Conservation (phyloP, 2,888 invertebrate species). For the Mechanitis messenoides region DNA sequence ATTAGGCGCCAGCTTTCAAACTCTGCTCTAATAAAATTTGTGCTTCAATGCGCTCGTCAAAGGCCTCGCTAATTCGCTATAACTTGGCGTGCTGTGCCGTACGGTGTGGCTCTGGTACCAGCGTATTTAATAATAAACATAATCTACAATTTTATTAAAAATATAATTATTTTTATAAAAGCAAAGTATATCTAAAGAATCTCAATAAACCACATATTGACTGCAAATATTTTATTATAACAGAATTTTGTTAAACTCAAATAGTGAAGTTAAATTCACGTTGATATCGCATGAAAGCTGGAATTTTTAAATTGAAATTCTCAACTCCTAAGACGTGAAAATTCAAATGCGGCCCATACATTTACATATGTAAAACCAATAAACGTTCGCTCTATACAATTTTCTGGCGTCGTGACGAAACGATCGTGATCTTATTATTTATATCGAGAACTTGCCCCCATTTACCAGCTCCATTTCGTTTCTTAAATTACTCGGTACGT, state of each 20-base stretch:
- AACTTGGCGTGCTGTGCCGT: conserved; percentile 12
- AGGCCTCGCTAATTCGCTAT: conserved; percentile 24
- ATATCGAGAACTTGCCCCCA: conserved; percentile 10
- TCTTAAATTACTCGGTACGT: too few species aligned
- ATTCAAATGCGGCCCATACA: neutral
- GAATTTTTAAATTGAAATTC: conserved; percentile 6
- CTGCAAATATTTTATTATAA: neutral
- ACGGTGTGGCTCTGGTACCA: too few species aligned
- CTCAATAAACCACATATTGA: too few species aligned
- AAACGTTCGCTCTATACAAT: conserved; percentile 11
- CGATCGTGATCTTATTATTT: conserved; percentile 17
- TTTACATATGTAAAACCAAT: conserved; percentile 15
- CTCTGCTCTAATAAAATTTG: conserved; percentile 32
- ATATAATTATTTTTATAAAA: too few species aligned
- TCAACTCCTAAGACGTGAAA: conserved; percentile 2
- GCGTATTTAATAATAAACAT: too few species aligned
- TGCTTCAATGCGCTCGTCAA: conserved; percentile 30
- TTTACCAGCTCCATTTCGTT: conserved; percentile 9
- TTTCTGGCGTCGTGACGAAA: conserved; percentile 8
- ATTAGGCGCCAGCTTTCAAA: conserved; percentile 28
- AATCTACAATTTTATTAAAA: too few species aligned
- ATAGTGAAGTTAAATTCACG: neutral
- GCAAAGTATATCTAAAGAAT: too few species aligned
- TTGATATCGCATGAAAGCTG: neutral
- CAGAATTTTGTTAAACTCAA: neutral